phyloP scores from a whole-genome alignment of 2,888 invertebrate species.

The Erynnis tages region DNA sequence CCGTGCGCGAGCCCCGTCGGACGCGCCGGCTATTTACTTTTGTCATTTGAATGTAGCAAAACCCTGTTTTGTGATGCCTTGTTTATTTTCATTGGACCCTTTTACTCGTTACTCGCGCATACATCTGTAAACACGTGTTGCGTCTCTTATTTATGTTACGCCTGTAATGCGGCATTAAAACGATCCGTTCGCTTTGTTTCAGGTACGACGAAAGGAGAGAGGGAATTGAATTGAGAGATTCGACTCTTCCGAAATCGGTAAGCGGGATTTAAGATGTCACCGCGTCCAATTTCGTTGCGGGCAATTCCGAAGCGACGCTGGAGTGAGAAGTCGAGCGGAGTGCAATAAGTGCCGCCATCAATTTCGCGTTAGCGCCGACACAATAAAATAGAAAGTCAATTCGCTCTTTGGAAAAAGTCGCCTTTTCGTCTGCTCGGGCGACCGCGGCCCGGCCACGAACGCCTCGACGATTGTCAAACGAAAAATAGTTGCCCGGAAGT shows the following conservation, averaged over 20 bases:
- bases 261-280: conserved; percentile 38
- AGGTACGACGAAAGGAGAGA: conserved; percentile 47
- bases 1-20: conserved; percentile 33
- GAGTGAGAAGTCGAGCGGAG: conserved; percentile 59
- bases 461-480: conserved; percentile 38
- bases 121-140: conserved; percentile 19
- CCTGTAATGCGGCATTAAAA: conserved; percentile 1
- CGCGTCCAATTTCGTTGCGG: conserved; percentile 55
- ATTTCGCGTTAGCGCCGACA: conserved; percentile 73
- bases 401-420: conserved; percentile 49
- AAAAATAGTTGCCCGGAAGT: conserved; percentile 42
- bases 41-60: conserved; percentile 46
- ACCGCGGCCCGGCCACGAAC: conserved; percentile 23
- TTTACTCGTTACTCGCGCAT: conserved; percentile 26
- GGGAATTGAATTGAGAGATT: conserved; percentile 12
- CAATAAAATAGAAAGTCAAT: conserved; percentile 75
- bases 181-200: conserved; percentile 43
- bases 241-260: conserved; percentile 20
- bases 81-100: conserved; percentile 26
- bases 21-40: conserved; percentile 45
- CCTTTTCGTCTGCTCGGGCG: conserved; percentile 25
- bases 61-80: conserved; percentile 31
- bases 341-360: conserved; percentile 77
- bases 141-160: conserved; percentile 9
- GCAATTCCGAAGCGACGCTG: conserved; percentile 50